phyloP scores from a whole-genome alignment of 2,113 vertebrate species.

The Vombatus ursinus region DNA sequence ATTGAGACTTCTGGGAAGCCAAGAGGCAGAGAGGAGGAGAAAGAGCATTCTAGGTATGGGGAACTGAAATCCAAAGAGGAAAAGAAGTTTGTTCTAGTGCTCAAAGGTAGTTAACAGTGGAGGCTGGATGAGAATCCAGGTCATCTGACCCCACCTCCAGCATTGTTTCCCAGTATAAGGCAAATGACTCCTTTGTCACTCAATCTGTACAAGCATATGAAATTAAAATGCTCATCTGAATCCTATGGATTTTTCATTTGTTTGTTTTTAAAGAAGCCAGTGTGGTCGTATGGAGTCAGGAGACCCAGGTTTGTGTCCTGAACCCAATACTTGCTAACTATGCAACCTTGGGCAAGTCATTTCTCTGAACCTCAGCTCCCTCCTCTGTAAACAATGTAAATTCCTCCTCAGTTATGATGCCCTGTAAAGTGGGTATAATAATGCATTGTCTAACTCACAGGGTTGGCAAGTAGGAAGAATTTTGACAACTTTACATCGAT shows the following conservation, averaged over 20 bases:
- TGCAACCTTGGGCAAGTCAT: background rate
- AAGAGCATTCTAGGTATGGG: background rate
- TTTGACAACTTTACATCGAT: background rate
- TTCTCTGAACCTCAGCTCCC: background rate
- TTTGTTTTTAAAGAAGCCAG: background rate
- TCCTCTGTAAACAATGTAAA: background rate
- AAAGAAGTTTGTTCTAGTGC: background rate
- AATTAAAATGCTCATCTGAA: background rate
- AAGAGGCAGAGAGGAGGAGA: background rate
- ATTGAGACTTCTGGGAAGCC: background rate
- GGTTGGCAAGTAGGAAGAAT: background rate
- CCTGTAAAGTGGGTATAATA: background rate
- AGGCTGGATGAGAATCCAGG: background rate
- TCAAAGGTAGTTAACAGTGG: background rate
- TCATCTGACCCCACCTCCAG: background rate
- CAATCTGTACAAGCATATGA: background rate
- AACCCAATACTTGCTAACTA: background rate
- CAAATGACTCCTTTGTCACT: background rate
- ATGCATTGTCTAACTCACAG: background rate
- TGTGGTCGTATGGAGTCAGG: background rate
- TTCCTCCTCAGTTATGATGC: background rate
- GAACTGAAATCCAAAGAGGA: background rate
- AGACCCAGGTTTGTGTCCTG: background rate
- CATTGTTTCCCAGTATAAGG: background rate
- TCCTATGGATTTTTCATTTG: background rate